Evolutionary conservation across 1,140 invertebrate species (phyloP).

Genomic region (Drosophila nebulosa): DNA sequence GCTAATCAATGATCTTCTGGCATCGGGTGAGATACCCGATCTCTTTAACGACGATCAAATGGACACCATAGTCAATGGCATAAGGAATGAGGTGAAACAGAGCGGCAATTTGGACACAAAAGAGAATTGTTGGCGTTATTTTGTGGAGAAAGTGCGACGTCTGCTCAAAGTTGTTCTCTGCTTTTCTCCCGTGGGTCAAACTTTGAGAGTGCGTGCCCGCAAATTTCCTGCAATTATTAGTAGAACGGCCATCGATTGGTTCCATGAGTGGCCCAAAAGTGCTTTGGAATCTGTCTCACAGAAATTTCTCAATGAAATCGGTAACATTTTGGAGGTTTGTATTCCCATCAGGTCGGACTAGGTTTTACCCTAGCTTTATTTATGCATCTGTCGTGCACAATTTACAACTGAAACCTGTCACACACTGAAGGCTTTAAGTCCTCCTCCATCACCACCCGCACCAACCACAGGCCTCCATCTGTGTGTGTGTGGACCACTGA

Average conservation of each 20-base stretch:
- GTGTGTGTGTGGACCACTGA: not conserved
- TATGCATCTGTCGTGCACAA: conserved; percentile 46
- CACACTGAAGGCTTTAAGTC: conserved; percentile 37
- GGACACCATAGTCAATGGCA: conserved; percentile 91
- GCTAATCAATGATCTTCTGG: conserved; percentile 96
- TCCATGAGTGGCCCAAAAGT: conserved; percentile 96
- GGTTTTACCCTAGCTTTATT: conserved; percentile 28
- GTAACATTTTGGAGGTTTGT: conserved; percentile 85
- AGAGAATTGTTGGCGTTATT: conserved; percentile 98
- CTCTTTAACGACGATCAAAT: conserved; percentile 95
- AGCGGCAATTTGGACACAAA: conserved; percentile 91
- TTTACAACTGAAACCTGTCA: conserved; percentile 59
- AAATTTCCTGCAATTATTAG: conserved; percentile 97
- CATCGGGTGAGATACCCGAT: conserved; percentile 96
- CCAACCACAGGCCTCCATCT: not conserved
- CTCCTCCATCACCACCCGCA: not conserved
- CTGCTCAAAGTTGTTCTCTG: conserved; percentile 90
- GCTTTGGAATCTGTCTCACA: conserved; percentile 94
- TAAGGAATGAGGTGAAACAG: conserved; percentile 90
- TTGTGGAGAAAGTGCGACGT: conserved; percentile 93
- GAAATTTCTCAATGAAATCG: conserved; percentile 90
- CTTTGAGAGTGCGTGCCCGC: conserved; percentile 90
- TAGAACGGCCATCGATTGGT: conserved; percentile 97
- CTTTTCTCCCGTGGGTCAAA: conserved; percentile 95
- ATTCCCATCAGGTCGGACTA: not conserved